Percentiles rank a stretch among this genome's conserved stretches.
phyloP scores from a whole-genome alignment of 1,140 invertebrate species.

The Melitaea cinxia region DNA sequence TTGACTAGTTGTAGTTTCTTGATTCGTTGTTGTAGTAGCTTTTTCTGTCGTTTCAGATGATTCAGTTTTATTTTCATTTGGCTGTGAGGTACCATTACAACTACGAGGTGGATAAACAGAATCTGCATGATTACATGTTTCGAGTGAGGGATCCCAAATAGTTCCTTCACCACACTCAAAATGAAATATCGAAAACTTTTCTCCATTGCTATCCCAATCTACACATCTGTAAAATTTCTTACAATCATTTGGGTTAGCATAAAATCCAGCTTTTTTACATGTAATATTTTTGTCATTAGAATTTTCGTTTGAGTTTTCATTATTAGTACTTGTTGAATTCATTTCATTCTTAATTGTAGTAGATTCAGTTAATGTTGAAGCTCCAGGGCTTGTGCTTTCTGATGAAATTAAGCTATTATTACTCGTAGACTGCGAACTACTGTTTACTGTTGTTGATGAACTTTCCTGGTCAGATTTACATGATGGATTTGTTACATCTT shows the following conservation, averaged over 20 bases:
- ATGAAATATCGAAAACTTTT: slow-evolving; percentile 84
- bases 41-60: slow-evolving; percentile 38
- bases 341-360: slow-evolving; percentile 9
- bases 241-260: slow-evolving; percentile 85
- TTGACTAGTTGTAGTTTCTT: slow-evolving; percentile 10
- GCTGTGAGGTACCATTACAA: slow-evolving; percentile 58
- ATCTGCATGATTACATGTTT: slow-evolving; percentile 81
- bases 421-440: slow-evolving; percentile 30
- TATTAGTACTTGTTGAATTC: slow-evolving; percentile 45
- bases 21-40: slow-evolving; percentile 35
- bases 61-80: slow-evolving; percentile 52
- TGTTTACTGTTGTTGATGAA: slow-evolving; percentile 36
- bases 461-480: slow-evolving; percentile 45
- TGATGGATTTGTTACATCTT: slow-evolving; percentile 63
- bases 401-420: slow-evolving; percentile 12
- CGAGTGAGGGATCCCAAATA: slow-evolving; percentile 82
- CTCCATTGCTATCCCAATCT: slow-evolving; percentile 83
- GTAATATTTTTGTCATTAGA: slow-evolving; percentile 55
- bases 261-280: slow-evolving; percentile 84
- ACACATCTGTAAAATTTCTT: slow-evolving; percentile 89
- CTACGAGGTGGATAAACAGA: slow-evolving; percentile 75
- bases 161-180: slow-evolving; percentile 85
- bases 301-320: slow-evolving; percentile 43
- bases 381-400: slow-evolving; percentile 23
- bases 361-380: slow-evolving; percentile 10